A percentile compares a stretch with the other conserved stretches of the same genome.
Evolutionary conservation across 2,797 vertebrate species (phyloP).

Genomic region (Danionella dracula): DNA sequence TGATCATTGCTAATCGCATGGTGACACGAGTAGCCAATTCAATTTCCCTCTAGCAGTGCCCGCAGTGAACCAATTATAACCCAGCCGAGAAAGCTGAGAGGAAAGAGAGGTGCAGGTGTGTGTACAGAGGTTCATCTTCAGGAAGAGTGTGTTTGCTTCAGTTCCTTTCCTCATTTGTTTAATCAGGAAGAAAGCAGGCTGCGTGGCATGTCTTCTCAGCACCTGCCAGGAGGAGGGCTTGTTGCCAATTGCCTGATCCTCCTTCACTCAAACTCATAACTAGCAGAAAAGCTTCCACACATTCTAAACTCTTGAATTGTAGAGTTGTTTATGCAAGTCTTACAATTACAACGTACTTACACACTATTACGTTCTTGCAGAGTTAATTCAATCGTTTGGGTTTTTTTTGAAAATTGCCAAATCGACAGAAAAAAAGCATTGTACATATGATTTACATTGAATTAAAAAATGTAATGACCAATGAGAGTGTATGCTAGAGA

Average conservation of each 20-base stretch:
- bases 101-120: neutral
- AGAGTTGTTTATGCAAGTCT: too few relatives aligned
- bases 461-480: too few relatives aligned
- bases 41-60: neutral
- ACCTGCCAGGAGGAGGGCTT: neutral
- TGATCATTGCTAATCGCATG: constrained; percentile 33
- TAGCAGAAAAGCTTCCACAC: too few relatives aligned
- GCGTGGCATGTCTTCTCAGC: neutral
- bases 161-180: neutral
- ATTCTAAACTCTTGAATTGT: too few relatives aligned
- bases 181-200: neutral
- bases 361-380: too few relatives aligned
- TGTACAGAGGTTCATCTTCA: neutral
- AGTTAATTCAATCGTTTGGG: too few relatives aligned
- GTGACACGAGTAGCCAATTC: neutral
- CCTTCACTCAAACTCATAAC: too few relatives aligned
- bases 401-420: too few relatives aligned
- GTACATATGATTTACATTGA: too few relatives aligned
- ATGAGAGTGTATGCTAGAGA: too few relatives aligned
- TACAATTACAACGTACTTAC: too few relatives aligned
- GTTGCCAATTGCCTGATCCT: neutral
- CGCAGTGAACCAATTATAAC: constrained; percentile 18
- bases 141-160: neutral
- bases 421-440: too few relatives aligned
- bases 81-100: neutral